phyloP scores from a whole-genome alignment of 1,140 invertebrate species.

The Nixonia krombeini region DNA sequence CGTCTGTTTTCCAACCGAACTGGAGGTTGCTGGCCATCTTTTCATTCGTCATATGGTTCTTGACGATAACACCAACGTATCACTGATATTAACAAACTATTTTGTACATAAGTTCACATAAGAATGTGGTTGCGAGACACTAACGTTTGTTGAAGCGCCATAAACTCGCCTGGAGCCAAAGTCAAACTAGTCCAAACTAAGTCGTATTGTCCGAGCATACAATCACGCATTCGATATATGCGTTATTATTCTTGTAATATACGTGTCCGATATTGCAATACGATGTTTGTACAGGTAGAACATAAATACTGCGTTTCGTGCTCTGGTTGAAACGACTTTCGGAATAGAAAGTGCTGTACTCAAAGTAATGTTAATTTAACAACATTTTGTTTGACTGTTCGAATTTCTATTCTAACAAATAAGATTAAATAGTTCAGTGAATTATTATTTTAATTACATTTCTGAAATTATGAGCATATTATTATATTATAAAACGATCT shows the following conservation, averaged over 20 bases:
- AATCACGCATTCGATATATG: constrained; percentile 34
- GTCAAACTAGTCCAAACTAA: constrained; percentile 26
- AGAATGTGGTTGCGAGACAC: constrained; percentile 7
- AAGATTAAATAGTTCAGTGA: no score
- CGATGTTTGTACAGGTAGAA: constrained; percentile 34
- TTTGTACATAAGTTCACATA: neutral
- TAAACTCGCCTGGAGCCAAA: constrained; percentile 43
- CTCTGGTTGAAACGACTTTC: no score
- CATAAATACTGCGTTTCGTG: no score
- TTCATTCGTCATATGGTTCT: constrained; percentile 29
- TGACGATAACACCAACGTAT: constrained; percentile 17
- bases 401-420: no score
- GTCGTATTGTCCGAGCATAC: constrained; percentile 18
- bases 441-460: no score
- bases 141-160: constrained; percentile 15
- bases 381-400: no score
- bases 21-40: constrained; percentile 39
- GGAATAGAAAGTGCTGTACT: no score
- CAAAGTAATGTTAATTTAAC: no score
- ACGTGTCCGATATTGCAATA: constrained; percentile 12
- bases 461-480: no score
- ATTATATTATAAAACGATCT: no score
- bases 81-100: constrained; percentile 36
- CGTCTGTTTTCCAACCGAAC: constrained; percentile 44
- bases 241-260: constrained; percentile 37